Evolutionary conservation across 2,113 vertebrate genomes (phyloP).

Genomic region (Syrmaticus mikado): DNA sequence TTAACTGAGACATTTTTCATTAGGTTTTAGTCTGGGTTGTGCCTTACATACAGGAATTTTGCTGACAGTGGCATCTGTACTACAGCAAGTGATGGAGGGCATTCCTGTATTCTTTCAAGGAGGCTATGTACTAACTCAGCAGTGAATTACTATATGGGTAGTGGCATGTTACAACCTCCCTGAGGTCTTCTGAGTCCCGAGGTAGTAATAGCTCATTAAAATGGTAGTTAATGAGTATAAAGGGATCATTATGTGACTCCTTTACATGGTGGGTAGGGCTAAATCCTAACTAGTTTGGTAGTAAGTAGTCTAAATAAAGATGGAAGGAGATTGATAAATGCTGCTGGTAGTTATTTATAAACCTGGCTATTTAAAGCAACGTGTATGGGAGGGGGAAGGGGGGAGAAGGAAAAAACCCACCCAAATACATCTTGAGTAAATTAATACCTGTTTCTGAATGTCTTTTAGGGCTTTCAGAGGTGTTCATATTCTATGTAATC

Average conservation of each 20-base stretch:
- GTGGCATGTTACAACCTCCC: slow-evolving; percentile 74
- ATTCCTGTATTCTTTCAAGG: slow-evolving; percentile 63
- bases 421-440: not conserved
- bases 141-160: slow-evolving; percentile 70
- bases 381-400: not conserved
- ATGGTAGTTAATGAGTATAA: slow-evolving; percentile 73
- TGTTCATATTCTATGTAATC: not conserved
- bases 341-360: slow-evolving; percentile 10
- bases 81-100: slow-evolving; percentile 26
- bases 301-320: slow-evolving; percentile 26
- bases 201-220: slow-evolving; percentile 74
- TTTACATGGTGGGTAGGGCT: not conserved
- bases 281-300: slow-evolving; percentile 57
- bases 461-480: not conserved
- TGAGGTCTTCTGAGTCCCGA: slow-evolving; percentile 64
- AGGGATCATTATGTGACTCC: slow-evolving; percentile 48
- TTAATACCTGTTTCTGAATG: not conserved
- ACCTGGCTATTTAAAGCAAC: not conserved
- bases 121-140: slow-evolving; percentile 67
- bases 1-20: not conserved
- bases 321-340: slow-evolving; percentile 13
- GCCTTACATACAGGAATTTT: slow-evolving; percentile 1
- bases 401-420: not conserved
- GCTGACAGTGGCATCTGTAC: slow-evolving; percentile 20
- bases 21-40: not conserved